These are phyloP conservation scores for Phyllopteryx taeniolatus DNA, from an alignment of 2,113 vertebrate species.

Conservation along the genomic window DNA sequence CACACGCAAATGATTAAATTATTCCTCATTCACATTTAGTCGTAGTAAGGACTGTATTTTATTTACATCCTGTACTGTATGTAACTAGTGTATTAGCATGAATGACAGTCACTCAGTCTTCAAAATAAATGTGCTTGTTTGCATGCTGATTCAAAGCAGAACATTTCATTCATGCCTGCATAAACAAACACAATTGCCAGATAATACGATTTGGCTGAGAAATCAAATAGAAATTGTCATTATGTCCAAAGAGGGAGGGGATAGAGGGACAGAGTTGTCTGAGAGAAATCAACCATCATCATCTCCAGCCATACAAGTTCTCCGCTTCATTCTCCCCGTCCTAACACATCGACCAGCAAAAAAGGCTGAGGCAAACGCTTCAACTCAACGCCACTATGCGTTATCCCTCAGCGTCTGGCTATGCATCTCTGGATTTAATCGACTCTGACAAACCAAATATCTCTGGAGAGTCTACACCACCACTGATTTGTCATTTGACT, in stretches of 20 bases:
- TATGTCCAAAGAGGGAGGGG: slow-evolving; percentile 21
- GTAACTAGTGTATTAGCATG: slow-evolving; percentile 2
- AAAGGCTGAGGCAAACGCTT: slow-evolving; percentile 42
- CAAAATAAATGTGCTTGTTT: slow-evolving; percentile 8
- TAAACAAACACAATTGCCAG: slow-evolving; percentile 41
- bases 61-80: background rate
- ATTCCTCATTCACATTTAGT: too few species aligned
- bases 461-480: slow-evolving; percentile 58
- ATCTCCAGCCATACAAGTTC: slow-evolving; percentile 43
- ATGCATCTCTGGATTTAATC: slow-evolving; percentile 60
- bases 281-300: slow-evolving; percentile 53
- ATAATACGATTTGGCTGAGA: slow-evolving; percentile 41
- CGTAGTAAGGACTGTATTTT: background rate
- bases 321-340: slow-evolving; percentile 48
- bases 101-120: background rate
- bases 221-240: slow-evolving; percentile 31
- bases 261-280: slow-evolving; percentile 32
- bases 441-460: slow-evolving; percentile 63
- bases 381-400: slow-evolving; percentile 47
- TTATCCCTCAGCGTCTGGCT: slow-evolving; percentile 54
- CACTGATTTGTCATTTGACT: slow-evolving; percentile 56
- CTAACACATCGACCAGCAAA: slow-evolving; percentile 48
- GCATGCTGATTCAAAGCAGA: slow-evolving; percentile 14
- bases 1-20: too few species aligned
- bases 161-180: slow-evolving; percentile 31